These are phyloP conservation scores for Lethrus apterus DNA, from an alignment of 1,140 invertebrate species.

Conservation along the genomic window DNA sequence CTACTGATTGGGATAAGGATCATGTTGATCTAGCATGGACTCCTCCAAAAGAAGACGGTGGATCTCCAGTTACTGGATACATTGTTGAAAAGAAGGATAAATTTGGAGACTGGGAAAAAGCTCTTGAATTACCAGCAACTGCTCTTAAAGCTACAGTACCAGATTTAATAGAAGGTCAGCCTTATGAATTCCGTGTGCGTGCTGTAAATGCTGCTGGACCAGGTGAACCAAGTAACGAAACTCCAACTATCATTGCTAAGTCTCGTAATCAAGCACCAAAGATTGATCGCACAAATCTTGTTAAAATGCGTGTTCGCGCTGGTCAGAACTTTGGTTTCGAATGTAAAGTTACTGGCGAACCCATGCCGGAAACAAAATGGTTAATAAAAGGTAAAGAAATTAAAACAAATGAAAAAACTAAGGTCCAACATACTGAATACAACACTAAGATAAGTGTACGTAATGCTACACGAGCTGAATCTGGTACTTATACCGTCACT, in stretches of 20 bases:
- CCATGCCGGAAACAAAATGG: slow-evolving; percentile 86
- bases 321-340: slow-evolving; percentile 78
- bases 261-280: slow-evolving; percentile 78
- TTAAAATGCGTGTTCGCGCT: slow-evolving; percentile 77
- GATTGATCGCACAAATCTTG: slow-evolving; percentile 83
- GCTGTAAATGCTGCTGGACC: slow-evolving; percentile 92
- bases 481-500: slow-evolving; percentile 83
- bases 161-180: slow-evolving; percentile 83
- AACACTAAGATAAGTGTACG: slow-evolving; percentile 82
- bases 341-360: slow-evolving; percentile 82
- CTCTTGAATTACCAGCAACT: slow-evolving; percentile 69
- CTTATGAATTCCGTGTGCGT: slow-evolving; percentile 84
- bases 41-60: slow-evolving; percentile 73
- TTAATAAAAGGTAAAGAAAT: slow-evolving; percentile 66
- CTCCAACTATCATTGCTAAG: slow-evolving; percentile 83
- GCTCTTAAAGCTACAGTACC: slow-evolving; percentile 78
- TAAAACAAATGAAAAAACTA: slow-evolving; percentile 59
- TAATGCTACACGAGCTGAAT: slow-evolving; percentile 78
- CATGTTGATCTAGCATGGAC: slow-evolving; percentile 86
- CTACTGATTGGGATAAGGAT: slow-evolving; percentile 95
- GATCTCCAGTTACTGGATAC: slow-evolving; percentile 80
- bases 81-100: slow-evolving; percentile 91
- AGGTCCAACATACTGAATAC: slow-evolving; percentile 79
- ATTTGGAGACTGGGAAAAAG: slow-evolving; percentile 91
- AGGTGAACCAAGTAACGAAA: slow-evolving; percentile 82